These are phyloP conservation scores for Pristionchus fissidentatus DNA, from an alignment of 2,888 invertebrate species.

Conservation along the genomic window DNA sequence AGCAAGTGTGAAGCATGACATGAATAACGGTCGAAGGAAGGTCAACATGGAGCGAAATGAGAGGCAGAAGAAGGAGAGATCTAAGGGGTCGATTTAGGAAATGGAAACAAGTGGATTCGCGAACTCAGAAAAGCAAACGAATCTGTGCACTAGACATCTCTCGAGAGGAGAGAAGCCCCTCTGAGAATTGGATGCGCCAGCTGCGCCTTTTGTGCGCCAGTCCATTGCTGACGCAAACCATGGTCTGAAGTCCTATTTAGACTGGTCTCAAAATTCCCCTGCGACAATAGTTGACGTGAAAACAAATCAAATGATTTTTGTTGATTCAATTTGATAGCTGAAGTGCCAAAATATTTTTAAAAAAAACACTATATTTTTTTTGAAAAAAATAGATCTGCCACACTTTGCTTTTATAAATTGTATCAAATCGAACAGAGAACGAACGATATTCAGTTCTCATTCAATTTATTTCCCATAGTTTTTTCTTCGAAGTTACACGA, in stretches of 20 bases:
- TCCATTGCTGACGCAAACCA: not conserved
- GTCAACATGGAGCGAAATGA: not conserved
- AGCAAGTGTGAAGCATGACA: slow-evolving; percentile 34
- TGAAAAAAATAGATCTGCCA: no score
- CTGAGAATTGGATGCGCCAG: not conserved
- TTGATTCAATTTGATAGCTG: no score
- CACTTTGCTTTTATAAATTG: no score
- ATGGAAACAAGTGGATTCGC: slow-evolving; percentile 42
- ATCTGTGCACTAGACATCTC: slow-evolving; percentile 36
- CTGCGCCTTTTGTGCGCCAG: not conserved
- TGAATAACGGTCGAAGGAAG: slow-evolving; percentile 17
- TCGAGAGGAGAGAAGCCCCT: slow-evolving; percentile 21
- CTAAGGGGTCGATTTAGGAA: not conserved
- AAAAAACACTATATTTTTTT: no score
- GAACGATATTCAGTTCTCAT: no score
- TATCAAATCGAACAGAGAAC: no score
- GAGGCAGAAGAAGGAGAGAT: not conserved
- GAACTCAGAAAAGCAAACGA: slow-evolving; percentile 34
- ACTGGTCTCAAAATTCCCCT: no score
- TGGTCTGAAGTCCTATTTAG: not conserved
- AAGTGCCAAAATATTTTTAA: no score
- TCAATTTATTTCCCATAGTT: no score
- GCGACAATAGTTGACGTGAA: no score
- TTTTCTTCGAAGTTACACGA: no score
- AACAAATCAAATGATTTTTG: no score